Base-by-base conservation (phyloP, 2,888 invertebrate species). In the Sminthurides aquaticus region DNA sequence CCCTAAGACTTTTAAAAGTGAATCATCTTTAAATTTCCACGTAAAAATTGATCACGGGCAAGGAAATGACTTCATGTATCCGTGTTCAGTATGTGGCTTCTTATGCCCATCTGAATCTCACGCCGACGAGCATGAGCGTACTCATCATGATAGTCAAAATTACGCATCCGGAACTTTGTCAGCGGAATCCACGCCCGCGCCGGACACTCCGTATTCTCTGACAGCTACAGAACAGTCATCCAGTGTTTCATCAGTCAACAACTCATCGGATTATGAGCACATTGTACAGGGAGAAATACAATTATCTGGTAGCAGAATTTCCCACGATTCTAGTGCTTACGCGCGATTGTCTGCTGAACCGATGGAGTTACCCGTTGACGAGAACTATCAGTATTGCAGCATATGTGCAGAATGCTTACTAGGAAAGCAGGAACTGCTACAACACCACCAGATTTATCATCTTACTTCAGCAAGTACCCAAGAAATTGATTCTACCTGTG, bases 331-430 rank as follows among this genome's bases (percentile, higher is more conserved):
- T 24, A 15, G 18, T 11, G 8, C 11, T 18, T 15, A 8, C n/a
- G 18, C 2, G n/a, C 20, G 22, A 18, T 22, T 24, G 29, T 18
- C n/a, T 1, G 15, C 15, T 15, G 48, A 26, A 15, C 27, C 57
- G 15, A 20, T 15, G 20, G 57, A 62, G 18, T 56, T 56, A 20
- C 56, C 56, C 22, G 43, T 62, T 5, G 58, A 29, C 11, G 28
- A 20, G 15, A 29, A 26, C 22, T 62, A 57, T 48, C 62, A 26
- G 27, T 22, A 25, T 49, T 62, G 62, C 49, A 11, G 3, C 20
- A 49, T 62, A 20, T 62, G 62, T 57, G 62, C 57, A 3, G 57
- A 62, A 24, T 57, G 57, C 25, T 43, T 62, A 22, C 15, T 57
- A 22, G 43, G 25, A 5, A 43, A 57, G 2, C 55, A 28, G 24